Conservation (phyloP, 2,113 vertebrate species). For the Tragelaphus buxtoni region DNA sequence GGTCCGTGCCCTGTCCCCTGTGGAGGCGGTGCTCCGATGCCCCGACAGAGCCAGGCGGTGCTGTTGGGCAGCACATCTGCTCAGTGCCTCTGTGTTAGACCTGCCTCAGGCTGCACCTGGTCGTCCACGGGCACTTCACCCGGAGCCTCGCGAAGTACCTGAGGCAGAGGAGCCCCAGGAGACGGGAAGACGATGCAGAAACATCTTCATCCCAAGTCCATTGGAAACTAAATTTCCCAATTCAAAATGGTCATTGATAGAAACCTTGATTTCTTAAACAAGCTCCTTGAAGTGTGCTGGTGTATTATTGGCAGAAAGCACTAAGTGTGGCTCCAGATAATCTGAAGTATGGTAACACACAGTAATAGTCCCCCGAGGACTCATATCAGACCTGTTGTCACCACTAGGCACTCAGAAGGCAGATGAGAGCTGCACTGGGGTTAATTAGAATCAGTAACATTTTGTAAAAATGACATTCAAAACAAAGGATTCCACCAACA, state of each 20-base stretch:
- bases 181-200: not conserved
- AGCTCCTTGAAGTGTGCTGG: not conserved
- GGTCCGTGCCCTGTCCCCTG: not conserved
- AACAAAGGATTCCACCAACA: not conserved
- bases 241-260: not conserved
- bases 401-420: fast-evolving
- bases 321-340: not conserved
- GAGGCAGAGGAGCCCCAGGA: not conserved
- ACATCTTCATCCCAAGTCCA: not conserved
- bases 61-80: not conserved
- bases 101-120: not conserved
- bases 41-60: fast-evolving
- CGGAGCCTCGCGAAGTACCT: no score
- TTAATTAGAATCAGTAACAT: not conserved
- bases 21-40: fast-evolving
- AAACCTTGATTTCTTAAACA: not conserved
- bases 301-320: fast-evolving
- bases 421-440: not conserved
- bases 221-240: not conserved
- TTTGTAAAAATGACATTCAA: not conserved
- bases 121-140: not conserved
- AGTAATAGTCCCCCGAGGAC: not conserved
- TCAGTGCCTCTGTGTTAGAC: no score
- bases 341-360: not conserved
- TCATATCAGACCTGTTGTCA: not conserved